phyloP scores from a whole-genome alignment of 2,888 invertebrate species.

The Cosmorhoe ocellata region DNA sequence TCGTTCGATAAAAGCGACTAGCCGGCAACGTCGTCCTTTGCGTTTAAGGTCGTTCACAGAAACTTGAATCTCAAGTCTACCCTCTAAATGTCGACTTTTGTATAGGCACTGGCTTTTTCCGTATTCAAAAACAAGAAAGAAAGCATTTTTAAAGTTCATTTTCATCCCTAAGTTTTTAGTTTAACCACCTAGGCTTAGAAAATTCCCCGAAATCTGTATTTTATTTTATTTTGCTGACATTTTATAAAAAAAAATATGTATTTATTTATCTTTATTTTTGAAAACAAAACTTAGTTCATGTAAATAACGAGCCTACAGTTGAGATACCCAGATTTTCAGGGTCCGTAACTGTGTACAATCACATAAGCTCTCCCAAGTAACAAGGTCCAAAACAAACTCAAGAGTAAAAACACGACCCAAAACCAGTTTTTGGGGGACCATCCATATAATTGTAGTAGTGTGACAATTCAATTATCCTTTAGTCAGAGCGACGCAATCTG shows the following conservation, averaged over 20 bases:
- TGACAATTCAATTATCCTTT: constrained; percentile 73
- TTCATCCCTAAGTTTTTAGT: constrained; percentile 15
- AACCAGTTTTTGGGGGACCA: constrained; percentile 40
- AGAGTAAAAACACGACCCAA: constrained; percentile 36
- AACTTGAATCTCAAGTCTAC: constrained; percentile 52
- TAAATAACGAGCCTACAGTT: constrained; percentile 6
- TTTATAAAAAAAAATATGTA: constrained; percentile 5
- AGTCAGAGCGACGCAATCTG: constrained; percentile 65
- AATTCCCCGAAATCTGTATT: constrained; percentile 5
- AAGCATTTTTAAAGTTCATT: constrained; percentile 30
- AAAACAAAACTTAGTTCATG: constrained; percentile 1
- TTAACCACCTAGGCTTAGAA: too few relatives aligned
- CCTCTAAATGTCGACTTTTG: constrained; percentile 53
- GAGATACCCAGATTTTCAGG: neutral
- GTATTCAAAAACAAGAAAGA: constrained; percentile 38
- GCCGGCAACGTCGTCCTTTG: constrained; percentile 50
- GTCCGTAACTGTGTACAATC: constrained; percentile 18
- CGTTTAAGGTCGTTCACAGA: constrained; percentile 48
- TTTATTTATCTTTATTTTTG: neutral
- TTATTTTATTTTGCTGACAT: constrained; percentile 10
- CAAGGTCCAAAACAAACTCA: constrained; percentile 29
- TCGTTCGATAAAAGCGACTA: constrained; percentile 54
- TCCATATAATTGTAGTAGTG: constrained; percentile 43
- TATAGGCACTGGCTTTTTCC: constrained; percentile 49
- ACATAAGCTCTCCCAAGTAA: constrained; percentile 18